Percentiles rank a stretch among this genome's conserved stretches.
phyloP scores from a whole-genome alignment of 2,888 invertebrate genomes.

The Phaonia tiefii region DNA sequence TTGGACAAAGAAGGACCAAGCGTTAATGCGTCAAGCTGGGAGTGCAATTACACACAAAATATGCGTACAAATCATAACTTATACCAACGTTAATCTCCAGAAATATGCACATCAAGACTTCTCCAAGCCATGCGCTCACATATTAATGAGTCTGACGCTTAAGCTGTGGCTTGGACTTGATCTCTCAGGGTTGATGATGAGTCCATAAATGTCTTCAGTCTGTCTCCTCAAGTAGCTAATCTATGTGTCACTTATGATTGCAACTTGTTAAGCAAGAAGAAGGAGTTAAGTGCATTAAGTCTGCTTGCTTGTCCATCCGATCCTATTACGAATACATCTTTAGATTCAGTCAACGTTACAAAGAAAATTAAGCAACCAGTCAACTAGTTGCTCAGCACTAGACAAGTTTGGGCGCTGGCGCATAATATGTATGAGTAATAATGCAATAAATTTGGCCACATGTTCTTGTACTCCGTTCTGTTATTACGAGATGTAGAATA shows the following conservation, averaged over 20 bases:
- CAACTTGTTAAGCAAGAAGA: slow-evolving; percentile 42
- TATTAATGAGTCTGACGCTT: slow-evolving; percentile 34
- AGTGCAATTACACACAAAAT: slow-evolving; percentile 52
- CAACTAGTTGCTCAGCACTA: not conserved
- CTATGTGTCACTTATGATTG: slow-evolving; percentile 68
- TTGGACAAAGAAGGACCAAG: not conserved
- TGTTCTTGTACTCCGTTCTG: slow-evolving; percentile 50
- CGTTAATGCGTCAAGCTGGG: slow-evolving; percentile 58
- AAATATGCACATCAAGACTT: not conserved
- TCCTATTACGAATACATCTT: too few species aligned
- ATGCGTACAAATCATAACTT: slow-evolving; percentile 36
- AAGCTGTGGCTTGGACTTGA: too few species aligned
- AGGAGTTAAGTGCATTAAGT: slow-evolving; percentile 29
- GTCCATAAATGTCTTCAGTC: slow-evolving; percentile 31
- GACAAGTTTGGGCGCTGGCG: slow-evolving; percentile 55
- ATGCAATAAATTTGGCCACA: slow-evolving; percentile 23
- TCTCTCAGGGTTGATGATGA: too few species aligned
- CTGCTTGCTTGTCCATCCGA: not conserved
- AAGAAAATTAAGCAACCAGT: not conserved
- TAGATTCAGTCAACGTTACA: not conserved
- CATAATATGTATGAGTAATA: slow-evolving; percentile 9
- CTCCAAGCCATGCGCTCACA: too few species aligned
- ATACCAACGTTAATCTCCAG: not conserved
- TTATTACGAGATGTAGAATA: too few species aligned
- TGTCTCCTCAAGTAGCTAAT: slow-evolving; percentile 65